Base-by-base conservation (phyloP, 2,113 vertebrate species). In the Rousettus leschenaultii region DNA sequence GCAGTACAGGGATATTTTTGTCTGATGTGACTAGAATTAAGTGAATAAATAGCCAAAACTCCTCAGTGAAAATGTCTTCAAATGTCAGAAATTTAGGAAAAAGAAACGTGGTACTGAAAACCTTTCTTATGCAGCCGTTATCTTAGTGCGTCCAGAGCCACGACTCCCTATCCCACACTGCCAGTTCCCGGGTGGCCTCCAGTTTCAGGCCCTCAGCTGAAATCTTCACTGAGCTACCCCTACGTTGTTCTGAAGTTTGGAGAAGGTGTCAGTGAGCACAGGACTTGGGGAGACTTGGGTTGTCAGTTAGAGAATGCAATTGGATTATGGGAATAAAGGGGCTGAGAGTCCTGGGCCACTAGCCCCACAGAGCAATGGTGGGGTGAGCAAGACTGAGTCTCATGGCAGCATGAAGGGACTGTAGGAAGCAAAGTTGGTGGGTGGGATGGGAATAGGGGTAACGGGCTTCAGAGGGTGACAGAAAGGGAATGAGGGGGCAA, bases 161-260 rank as follows among this genome's bases (percentile, higher is more conserved):
- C 7, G 55, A n/a, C 21, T 33, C 8, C 22, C 21, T 4, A 28
- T 12, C 7, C 7, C 2, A 16, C 2, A 0, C 33, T 8, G 14
- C 15, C 5, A 0, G 0, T 35, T 24, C 30, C 28, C 1, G 3
- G 9, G 61, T 35, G 33, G 51, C 63, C 43, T 74, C 35, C 12
- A 28, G 13, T 45, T 66, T 18, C 38, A 33, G 24, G 8, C 2
- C 40, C 26, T n/a, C 13, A 22, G 38, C 59, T 28, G 33, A 33
- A 83, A 55, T 61, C 40, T 22, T 74, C 33, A 30, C 6, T 33
- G 53, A 21, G 7, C 38, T 83, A 57, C 12, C 12, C 18, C 13
- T 35, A 75, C 3, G 6, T 16, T 4, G 0, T 63, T 28, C 30
- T 65, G 43, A 53, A 77, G 19, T 71, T 33, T 30, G 21, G 21